Evolutionary conservation across 2,797 vertebrate genomes (phyloP), one percentile per base, ranked within the genome.

Genomic region (Esox lucius): DNA sequence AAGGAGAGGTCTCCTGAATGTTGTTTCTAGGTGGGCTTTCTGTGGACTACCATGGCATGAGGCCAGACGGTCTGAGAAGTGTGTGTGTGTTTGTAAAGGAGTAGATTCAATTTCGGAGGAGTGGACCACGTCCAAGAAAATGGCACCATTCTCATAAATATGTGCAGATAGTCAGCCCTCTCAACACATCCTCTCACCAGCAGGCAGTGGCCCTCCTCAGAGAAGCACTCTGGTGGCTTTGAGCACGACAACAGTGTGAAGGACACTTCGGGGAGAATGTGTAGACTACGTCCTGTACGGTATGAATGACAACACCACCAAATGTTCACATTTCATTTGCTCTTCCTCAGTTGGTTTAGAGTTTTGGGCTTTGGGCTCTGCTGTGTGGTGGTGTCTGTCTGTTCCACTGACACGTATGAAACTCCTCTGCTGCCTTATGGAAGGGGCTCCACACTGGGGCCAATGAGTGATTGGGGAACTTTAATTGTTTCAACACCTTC

Each of bases 401-500:
- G 35, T 0, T 6, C 35, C 33, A 13, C 39, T 12, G 33, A 8
- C n/a, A 22, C n/a, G 8, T 59, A 5, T 59, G 22, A 59, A 8
- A 24, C 53, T 59, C n/a, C 19, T 56, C 51, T 56, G 19, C 19
- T 22, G n/a, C n/a, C 53, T 19, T 59, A 9, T 24, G n/a, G n/a
- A 22, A 4, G 9, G 53, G n/a, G 53, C 19, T 59, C n/a, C 59
- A 7, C 19, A 22, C 53, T n/a, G 53, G 22, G 53, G 11, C 33
- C 39, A 42, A 7, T 2, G 65, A 17, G 35, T 13, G 66, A 42
- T 68, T 6, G 17, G 31, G 79, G 82, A 85, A 78, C 66, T 85
- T 84, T 87, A 83, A 90, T 89, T 83, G 85, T 84, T 82, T 62
- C 81, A 83, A 83, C 86, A 88, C 84, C 84, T 87, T 75, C 73